A percentile compares a stretch with the other conserved stretches of the same genome.
phyloP scores from a whole-genome alignment of 2,113 vertebrate genomes.

The Rhizomys pruinosus region DNA sequence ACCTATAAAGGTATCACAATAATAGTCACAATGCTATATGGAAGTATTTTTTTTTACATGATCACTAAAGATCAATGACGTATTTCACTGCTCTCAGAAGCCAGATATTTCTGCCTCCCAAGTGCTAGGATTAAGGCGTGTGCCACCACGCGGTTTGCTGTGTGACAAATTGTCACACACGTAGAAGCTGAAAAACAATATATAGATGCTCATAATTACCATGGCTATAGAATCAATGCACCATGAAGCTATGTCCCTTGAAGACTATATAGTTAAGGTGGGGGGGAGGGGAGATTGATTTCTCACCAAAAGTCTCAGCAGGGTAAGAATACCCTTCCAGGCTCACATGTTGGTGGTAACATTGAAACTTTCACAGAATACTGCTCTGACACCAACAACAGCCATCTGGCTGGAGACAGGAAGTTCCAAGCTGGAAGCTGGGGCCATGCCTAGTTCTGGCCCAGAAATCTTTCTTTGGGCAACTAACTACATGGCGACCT shows the following conservation, averaged over 20 bases:
- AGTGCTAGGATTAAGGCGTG: no score
- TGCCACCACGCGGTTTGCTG: no score
- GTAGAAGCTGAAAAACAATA: neutral
- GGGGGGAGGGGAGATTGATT: neutral
- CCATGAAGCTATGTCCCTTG: neutral
- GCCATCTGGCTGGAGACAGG: neutral
- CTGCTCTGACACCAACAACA: neutral
- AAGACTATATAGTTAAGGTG: neutral
- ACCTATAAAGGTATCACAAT: neutral
- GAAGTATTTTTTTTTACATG: neutral
- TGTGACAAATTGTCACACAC: neutral
- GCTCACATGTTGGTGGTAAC: rapidly evolving
- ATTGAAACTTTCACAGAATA: neutral
- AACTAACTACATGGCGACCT: neutral
- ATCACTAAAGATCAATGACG: neutral
- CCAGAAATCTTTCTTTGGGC: no score
- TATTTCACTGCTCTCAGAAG: constrained; percentile 60
- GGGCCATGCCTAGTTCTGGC: neutral
- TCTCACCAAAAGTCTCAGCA: neutral
- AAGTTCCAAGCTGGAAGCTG: neutral
- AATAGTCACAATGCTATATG: neutral
- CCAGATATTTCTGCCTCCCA: constrained; percentile 15
- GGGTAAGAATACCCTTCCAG: neutral
- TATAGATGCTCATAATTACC: neutral
- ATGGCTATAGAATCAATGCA: neutral